Evolutionary conservation across 1,140 invertebrate genomes (phyloP), one percentile per base, ranked within the genome.

Genomic region (Formica selysi): DNA sequence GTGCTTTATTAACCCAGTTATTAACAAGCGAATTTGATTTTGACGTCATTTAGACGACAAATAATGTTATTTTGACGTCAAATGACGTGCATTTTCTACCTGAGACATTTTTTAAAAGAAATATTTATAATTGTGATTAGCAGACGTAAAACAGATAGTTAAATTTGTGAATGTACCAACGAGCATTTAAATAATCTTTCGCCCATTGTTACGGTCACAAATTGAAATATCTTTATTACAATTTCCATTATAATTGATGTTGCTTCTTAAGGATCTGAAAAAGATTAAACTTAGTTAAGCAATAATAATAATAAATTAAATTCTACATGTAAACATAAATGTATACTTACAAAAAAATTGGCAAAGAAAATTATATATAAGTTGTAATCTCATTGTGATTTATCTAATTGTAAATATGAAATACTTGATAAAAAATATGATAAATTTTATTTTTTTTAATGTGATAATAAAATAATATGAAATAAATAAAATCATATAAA

Each of bases 191-290:
- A 70, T 41, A 8, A 57, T 64, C 51, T 76, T 83, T 89, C 92
- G 91, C 93, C 92, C 93, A 93, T 94, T 94, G 91, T 94, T 95
- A 93, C 93, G 93, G 94, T 95, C 94, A 95, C 94, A 95, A 95
- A 94, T 86, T 88, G 90, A 94, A 94, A 93, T 86, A 85, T 83
- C 89, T 61, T 71, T 62, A 11, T n/a, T 64, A 26, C 26, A 11
- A 76, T 32, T 44, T 44, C 11, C n/a, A 29, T 26, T 13, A 61
- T 22, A 79, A 38, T 26, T 5, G 0, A 19, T 59, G 19, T 48
- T 32, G 16, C 19, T 67, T 44, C 26, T 61, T 48, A 16, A n/a
- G 13, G 59, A 22, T 48, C 86, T 85, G 65, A 76, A 85, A 86
- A 85, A 48, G 38, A 59, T 38, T 13, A 22, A 22, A 11, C 11